Conservation (phyloP, 1,140 invertebrate genomes). For the Bombus superbus region DNA sequence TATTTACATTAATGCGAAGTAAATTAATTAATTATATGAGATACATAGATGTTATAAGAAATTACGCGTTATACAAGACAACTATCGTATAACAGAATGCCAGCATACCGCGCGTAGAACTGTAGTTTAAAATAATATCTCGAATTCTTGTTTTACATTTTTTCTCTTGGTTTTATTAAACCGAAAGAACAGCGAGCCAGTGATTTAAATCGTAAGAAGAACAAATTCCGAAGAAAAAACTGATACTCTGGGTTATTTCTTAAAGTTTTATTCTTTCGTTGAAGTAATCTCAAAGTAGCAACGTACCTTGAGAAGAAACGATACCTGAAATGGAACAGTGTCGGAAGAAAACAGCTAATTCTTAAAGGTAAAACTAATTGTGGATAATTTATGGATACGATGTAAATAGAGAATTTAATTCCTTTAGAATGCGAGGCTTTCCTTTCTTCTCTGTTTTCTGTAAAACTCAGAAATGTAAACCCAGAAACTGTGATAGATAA, state of each 20-base stretch:
- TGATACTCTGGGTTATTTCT: background rate
- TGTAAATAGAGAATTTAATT: background rate
- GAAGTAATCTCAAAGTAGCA: background rate
- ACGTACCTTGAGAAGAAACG: background rate
- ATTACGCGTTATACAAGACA: too few relatives aligned
- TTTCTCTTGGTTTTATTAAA: background rate
- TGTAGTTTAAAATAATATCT: background rate
- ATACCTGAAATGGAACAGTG: background rate
- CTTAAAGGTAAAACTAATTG: background rate
- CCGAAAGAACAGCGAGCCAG: background rate
- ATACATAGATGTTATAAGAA: too few relatives aligned
- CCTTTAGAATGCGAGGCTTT: background rate
- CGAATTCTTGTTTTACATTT: too few relatives aligned
- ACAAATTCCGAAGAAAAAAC: background rate
- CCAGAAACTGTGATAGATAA: too few relatives aligned
- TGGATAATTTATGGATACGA: background rate
- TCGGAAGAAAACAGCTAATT: background rate
- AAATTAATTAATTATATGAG: too few relatives aligned
- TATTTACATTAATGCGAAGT: too few relatives aligned
- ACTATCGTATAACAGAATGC: too few relatives aligned
- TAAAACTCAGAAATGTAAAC: background rate
- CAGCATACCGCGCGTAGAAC: too few relatives aligned
- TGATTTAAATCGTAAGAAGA: background rate
- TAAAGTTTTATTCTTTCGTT: background rate
- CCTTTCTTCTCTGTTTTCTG: background rate